Conservation (phyloP, 2,888 invertebrate species). For the Troilus luridus region DNA sequence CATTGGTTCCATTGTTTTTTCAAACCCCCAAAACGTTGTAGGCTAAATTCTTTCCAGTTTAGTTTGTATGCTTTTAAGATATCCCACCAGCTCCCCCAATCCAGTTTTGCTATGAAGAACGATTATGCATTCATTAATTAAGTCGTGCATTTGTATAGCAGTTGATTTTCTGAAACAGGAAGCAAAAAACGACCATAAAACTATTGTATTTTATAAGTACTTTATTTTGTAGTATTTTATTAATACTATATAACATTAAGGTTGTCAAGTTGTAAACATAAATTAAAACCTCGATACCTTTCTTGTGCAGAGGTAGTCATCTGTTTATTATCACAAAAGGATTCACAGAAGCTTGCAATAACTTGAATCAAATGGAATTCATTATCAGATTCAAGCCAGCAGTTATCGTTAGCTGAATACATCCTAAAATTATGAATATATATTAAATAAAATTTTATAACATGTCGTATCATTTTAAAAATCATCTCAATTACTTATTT, state of each 20-base stretch:
- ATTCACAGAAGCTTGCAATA: constrained; percentile 80
- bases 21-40: constrained; percentile 4
- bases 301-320: constrained; percentile 72
- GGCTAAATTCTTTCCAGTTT: constrained; percentile 65
- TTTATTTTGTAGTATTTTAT: no score
- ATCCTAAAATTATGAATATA: constrained; percentile 72
- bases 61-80: constrained; percentile 69
- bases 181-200: not conserved
- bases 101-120: constrained; percentile 83
- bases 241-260: not conserved
- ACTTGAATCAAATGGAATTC: constrained; percentile 88
- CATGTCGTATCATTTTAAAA: not conserved
- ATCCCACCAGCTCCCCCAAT: constrained; percentile 75
- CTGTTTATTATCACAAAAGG: constrained; percentile 77
- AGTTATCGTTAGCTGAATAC: constrained; percentile 85
- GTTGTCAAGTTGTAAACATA: not conserved
- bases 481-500: not conserved
- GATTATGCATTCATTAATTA: constrained; percentile 82
- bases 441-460: not conserved
- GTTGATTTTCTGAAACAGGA: constrained; percentile 75
- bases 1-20: constrained; percentile 39
- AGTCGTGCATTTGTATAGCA: constrained; percentile 80
- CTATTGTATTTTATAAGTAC: not conserved
- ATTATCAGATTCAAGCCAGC: constrained; percentile 88
- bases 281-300: constrained; percentile 63